A percentile compares a stretch with the other conserved stretches of the same genome.
phyloP scores from a whole-genome alignment of 2,113 vertebrate species.

The Scolopax mira region DNA sequence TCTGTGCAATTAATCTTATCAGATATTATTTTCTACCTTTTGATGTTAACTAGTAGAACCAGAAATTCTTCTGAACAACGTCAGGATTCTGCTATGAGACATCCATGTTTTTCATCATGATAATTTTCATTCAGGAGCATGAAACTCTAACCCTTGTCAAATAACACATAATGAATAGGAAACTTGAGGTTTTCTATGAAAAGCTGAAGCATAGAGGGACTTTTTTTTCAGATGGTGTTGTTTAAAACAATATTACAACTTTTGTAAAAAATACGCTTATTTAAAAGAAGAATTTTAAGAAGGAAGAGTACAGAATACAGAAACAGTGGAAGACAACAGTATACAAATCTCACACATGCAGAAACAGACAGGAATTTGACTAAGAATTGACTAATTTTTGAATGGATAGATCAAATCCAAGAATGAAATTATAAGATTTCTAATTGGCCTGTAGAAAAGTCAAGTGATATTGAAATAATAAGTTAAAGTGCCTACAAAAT shows the following conservation, averaged over 20 bases:
- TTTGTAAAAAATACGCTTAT: neutral
- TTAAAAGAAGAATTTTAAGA: neutral
- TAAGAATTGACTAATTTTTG: neutral
- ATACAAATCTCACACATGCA: neutral
- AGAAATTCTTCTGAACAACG: neutral
- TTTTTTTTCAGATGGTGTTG: neutral
- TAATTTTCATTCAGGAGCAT: neutral
- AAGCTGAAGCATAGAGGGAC: neutral
- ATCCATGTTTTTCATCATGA: neutral
- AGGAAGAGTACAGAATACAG: neutral
- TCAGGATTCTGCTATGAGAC: neutral
- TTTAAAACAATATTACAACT: neutral
- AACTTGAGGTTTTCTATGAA: neutral
- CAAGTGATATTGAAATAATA: neutral
- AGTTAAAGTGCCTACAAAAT: neutral
- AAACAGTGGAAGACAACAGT: neutral
- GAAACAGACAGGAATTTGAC: neutral
- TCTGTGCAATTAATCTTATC: neutral
- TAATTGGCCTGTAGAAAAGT: neutral
- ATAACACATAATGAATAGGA: neutral
- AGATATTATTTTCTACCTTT: neutral
- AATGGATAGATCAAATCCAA: neutral
- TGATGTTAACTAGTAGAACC: neutral
- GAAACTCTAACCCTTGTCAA: neutral
- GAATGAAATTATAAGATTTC: neutral